These are phyloP conservation scores for Stomatorhinus ivindoensis DNA, from an alignment of 2,113 vertebrate species.

Conservation along the genomic window DNA sequence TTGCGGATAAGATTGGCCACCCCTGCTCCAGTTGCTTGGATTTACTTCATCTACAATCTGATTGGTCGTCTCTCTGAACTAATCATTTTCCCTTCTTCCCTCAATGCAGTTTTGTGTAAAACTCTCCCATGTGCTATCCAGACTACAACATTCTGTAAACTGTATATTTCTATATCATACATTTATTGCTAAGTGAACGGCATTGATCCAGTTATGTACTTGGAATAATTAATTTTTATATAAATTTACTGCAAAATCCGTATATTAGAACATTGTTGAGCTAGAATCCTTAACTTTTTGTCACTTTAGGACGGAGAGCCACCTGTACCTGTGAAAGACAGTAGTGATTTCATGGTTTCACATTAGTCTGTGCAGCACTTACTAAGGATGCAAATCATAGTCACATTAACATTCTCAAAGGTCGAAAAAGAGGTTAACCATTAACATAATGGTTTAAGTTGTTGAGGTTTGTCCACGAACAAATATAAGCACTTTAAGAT, in stretches of 20 bases:
- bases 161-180: neutral
- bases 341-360: neutral
- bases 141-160: neutral
- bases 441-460: neutral
- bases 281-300: neutral
- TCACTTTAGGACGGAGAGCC: neutral
- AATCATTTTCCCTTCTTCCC: neutral
- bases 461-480: neutral
- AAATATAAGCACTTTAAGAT: neutral
- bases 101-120: neutral
- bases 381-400: neutral
- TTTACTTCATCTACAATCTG: neutral
- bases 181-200: neutral
- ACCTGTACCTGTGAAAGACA: neutral
- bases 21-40: too few relatives aligned
- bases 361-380: conserved; percentile 9
- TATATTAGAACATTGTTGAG: neutral
- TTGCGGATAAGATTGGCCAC: too few relatives aligned
- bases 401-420: neutral
- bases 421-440: neutral
- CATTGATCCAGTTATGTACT: neutral
- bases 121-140: neutral
- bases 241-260: neutral
- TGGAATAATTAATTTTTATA: neutral
- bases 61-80: neutral